Evolutionary conservation across 2,888 invertebrate species (phyloP).

Genomic region (Caenorhabditis sp.): DNA sequence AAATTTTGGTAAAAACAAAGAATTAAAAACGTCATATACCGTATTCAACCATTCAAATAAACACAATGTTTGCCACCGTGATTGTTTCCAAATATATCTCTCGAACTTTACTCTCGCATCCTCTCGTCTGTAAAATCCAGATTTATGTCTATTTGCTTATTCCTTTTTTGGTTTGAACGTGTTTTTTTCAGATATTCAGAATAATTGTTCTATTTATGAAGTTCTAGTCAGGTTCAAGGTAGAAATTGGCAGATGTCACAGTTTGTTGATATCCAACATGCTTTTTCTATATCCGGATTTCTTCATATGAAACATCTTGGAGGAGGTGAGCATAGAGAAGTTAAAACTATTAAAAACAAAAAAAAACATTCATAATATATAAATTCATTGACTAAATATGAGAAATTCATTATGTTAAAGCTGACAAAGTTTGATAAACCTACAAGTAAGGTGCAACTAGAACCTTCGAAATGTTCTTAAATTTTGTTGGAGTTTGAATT

Average conservation of each 20-base stretch:
- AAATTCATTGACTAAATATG: too few species aligned
- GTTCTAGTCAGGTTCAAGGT: not conserved
- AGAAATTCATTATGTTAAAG: too few species aligned
- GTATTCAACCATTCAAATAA: not conserved
- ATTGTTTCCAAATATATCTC: not conserved
- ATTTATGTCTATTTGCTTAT: not conserved
- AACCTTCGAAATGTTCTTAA: too few species aligned
- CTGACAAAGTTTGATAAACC: too few species aligned
- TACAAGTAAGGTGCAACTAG: too few species aligned
- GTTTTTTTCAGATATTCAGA: not conserved
- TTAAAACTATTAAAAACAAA: too few species aligned
- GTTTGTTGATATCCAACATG: conserved; percentile 24
- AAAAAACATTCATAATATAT: too few species aligned
- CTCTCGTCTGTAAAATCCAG: not conserved
- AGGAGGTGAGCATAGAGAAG: conserved; percentile 42
- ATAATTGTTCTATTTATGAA: not conserved
- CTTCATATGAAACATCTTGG: conserved; percentile 60
- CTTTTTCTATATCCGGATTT: conserved; percentile 63
- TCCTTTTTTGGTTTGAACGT: not conserved
- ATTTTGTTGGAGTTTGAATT: too few species aligned
- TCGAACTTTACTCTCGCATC: not conserved
- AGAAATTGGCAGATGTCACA: conserved; percentile 5
- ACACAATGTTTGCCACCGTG: not conserved
- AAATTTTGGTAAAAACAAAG: not conserved
- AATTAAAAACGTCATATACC: not conserved